Evolutionary conservation across 2,888 invertebrate genomes (phyloP), one percentile per base, ranked within the genome.

Genomic region (Fragum sueziense): DNA sequence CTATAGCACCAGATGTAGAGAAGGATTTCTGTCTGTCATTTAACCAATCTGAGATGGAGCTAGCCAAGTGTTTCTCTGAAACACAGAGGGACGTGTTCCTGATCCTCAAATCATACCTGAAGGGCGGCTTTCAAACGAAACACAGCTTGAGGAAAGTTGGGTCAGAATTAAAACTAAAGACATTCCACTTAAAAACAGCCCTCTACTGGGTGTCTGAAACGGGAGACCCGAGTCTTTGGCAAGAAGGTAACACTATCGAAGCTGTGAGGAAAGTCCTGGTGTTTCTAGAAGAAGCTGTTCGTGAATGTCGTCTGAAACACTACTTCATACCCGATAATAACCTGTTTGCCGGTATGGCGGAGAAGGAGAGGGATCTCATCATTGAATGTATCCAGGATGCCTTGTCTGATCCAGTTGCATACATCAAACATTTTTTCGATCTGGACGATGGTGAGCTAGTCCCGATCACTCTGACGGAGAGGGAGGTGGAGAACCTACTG

Each of bases 1-100:
- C 85, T 17, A 37, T 79, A 0, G 54, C 82, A 14, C 78, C 77
- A 14, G 52, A 76, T 1, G 33, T 27, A 9, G 33, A 67, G 0
- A 78, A 52, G 47, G 87, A 87, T 73, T 87, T 84, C 59, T 87
- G 87, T 75, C 62, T 85, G n/a, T 76, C 82, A 2, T 87, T 81
- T 34, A 87, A 85, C 52, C 71, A 76, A 20, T 79, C 82, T 7
- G 87, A 87, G 69, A 62, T 82, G 14, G 79, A 70, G 27, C 70
- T 87, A 9, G 80, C 78, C 9, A 65, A 78, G 34, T 70, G 74
- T 34, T 22, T 85, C 65, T 65, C 81, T 1, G 27, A 51, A 20
- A 67, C 69, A n/a, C 85, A 85, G 41, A 79, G 72, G 68, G 77
- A 78, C 31, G 79, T 80, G 9, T 61, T 80, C 37, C 65, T 86